Evolutionary conservation across 2,888 invertebrate species (phyloP).

Genomic region (Eupeodes latifasciatus): DNA sequence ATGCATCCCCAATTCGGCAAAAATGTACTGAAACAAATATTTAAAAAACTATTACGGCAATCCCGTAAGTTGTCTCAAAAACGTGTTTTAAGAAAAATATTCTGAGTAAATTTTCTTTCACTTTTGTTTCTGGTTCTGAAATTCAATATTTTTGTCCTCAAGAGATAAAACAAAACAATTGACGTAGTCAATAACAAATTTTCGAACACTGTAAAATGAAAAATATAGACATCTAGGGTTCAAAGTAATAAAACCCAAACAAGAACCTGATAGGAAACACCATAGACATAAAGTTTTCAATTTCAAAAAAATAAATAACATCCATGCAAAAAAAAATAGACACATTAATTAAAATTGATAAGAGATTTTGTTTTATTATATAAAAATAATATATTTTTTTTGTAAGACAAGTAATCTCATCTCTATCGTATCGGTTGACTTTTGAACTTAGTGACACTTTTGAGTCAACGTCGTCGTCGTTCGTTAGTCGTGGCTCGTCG

Average conservation of each 20-base stretch:
- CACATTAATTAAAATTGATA: slow-evolving; percentile 35
- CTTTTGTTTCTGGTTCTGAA: not conserved
- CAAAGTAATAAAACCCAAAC: slow-evolving; percentile 42
- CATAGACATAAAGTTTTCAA: slow-evolving; percentile 34
- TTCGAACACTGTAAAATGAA: not conserved
- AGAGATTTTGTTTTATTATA: slow-evolving; percentile 16
- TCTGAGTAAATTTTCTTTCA: too few relatives aligned
- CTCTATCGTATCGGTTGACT: slow-evolving; percentile 57
- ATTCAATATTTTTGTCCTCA: too few relatives aligned
- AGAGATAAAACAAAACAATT: slow-evolving; percentile 14
- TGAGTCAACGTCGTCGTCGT: slow-evolving; percentile 1
- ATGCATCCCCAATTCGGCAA: too few relatives aligned
- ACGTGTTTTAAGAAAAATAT: too few relatives aligned
- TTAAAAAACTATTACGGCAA: too few relatives aligned
- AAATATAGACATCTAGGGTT: slow-evolving; percentile 14
- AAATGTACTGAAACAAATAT: too few relatives aligned
- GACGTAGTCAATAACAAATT: not conserved
- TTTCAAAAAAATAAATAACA: slow-evolving; percentile 27
- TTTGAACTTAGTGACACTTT: slow-evolving; percentile 42
- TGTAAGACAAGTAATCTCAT: slow-evolving; percentile 55
- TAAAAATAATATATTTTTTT: slow-evolving; percentile 20
- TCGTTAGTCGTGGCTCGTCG: too few relatives aligned
- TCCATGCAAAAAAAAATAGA: slow-evolving; percentile 35
- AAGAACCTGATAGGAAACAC: slow-evolving; percentile 14
- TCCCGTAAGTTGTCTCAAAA: too few relatives aligned